Evolutionary conservation across 2,113 vertebrate species (phyloP).

Genomic region (Dicaeum eximium): DNA sequence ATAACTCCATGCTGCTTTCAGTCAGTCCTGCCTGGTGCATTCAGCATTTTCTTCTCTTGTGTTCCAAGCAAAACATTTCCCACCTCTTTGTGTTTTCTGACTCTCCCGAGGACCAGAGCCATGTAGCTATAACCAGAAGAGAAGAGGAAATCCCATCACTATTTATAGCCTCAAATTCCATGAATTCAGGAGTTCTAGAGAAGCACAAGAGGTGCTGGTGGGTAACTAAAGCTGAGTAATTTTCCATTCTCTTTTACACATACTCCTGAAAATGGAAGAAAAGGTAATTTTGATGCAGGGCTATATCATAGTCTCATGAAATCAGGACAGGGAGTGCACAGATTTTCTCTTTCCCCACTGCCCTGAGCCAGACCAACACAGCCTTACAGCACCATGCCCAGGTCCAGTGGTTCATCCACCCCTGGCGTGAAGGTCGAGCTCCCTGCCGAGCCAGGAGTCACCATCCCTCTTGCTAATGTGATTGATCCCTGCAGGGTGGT

Average conservation of each 20-base stretch:
- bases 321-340: neutral
- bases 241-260: neutral
- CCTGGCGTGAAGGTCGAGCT: neutral
- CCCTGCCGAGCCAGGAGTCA: neutral
- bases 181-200: neutral
- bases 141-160: neutral
- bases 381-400: neutral
- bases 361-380: neutral
- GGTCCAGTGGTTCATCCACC: neutral
- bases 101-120: neutral
- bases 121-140: neutral
- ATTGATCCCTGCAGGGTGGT: neutral
- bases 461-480: neutral
- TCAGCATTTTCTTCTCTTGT: constrained; percentile 1
- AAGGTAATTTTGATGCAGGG: neutral
- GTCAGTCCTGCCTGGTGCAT: neutral
- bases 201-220: neutral
- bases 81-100: constrained; percentile 37
- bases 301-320: neutral
- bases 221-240: neutral
- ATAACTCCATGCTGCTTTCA: neutral
- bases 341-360: neutral
- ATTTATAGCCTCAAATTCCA: neutral
- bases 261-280: neutral
- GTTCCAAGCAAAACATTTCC: constrained; percentile 23